Evolutionary conservation across 2,888 invertebrate genomes (phyloP).

Genomic region (Synergus umbraculus): DNA sequence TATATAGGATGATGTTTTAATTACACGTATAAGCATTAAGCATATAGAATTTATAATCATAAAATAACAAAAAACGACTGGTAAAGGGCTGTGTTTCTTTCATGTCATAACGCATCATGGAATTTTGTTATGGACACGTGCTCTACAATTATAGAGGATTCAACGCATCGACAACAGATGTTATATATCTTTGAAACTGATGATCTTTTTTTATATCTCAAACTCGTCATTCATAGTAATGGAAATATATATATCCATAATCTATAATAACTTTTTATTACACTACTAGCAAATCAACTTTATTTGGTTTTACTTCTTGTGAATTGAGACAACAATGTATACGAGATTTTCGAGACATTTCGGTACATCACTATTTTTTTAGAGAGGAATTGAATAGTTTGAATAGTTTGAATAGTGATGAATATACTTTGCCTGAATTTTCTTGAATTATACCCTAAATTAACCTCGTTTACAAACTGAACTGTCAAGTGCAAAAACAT

Average conservation of each 20-base stretch:
- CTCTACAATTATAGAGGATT: neutral
- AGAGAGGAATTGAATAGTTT: too few relatives aligned
- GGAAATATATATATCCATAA: neutral
- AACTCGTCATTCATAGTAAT: neutral
- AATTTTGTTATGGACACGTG: constrained; percentile 11
- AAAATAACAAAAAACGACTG: neutral
- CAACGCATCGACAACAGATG: neutral
- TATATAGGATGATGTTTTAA: neutral
- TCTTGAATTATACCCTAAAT: neutral
- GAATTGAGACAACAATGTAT: too few relatives aligned
- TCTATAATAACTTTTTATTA: too few relatives aligned
- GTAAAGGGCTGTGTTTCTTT: neutral
- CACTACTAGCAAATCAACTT: too few relatives aligned
- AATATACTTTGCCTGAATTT: too few relatives aligned
- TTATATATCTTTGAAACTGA: neutral
- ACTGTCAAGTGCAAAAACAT: constrained; percentile 31
- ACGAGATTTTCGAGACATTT: too few relatives aligned
- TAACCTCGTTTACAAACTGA: constrained; percentile 21
- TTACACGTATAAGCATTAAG: neutral
- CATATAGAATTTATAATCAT: constrained; percentile 2
- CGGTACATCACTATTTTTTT: too few relatives aligned
- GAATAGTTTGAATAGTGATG: too few relatives aligned
- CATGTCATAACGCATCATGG: neutral
- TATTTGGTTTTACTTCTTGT: too few relatives aligned
- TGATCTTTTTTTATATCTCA: neutral